Evolutionary conservation across 1,140 invertebrate genomes (phyloP).

Genomic region (Achroia grisella): DNA sequence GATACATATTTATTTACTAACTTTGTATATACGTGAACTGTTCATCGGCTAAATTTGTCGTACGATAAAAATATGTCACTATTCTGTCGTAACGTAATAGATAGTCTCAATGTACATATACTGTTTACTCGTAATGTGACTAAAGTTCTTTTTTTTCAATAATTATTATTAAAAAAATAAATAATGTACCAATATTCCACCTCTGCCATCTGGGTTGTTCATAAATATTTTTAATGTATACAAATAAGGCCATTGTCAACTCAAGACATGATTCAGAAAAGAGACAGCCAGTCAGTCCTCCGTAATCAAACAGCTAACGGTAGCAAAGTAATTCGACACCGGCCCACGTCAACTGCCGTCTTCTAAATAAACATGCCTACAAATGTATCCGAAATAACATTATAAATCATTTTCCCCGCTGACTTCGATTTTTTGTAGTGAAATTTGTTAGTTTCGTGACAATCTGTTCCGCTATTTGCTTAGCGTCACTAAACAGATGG

Average conservation of each 20-base stretch:
- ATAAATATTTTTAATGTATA: too few species aligned
- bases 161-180: too few species aligned
- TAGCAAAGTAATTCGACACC: conserved; percentile 29
- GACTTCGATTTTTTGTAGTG: conserved; percentile 45
- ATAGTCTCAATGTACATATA: too few species aligned
- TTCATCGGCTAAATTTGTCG: too few species aligned
- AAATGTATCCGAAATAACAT: conserved; percentile 57
- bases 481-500: conserved; percentile 65
- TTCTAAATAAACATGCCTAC: conserved; percentile 47
- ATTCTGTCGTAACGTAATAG: too few species aligned
- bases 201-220: too few species aligned
- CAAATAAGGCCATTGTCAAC: not conserved
- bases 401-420: conserved; percentile 60
- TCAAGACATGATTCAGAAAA: conserved; percentile 1
- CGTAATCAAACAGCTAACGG: conserved; percentile 20
- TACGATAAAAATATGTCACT: too few species aligned
- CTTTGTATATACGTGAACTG: too few species aligned
- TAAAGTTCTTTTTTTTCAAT: too few species aligned
- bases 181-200: too few species aligned
- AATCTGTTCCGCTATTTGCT: conserved; percentile 73
- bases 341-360: conserved; percentile 18
- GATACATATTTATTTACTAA: too few species aligned
- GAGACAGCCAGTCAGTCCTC: conserved; percentile 18
- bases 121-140: too few species aligned
- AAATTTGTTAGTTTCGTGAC: conserved; percentile 68